Evolutionary conservation across 2,888 invertebrate species (phyloP).

Genomic region (Napeogenes inachia): DNA sequence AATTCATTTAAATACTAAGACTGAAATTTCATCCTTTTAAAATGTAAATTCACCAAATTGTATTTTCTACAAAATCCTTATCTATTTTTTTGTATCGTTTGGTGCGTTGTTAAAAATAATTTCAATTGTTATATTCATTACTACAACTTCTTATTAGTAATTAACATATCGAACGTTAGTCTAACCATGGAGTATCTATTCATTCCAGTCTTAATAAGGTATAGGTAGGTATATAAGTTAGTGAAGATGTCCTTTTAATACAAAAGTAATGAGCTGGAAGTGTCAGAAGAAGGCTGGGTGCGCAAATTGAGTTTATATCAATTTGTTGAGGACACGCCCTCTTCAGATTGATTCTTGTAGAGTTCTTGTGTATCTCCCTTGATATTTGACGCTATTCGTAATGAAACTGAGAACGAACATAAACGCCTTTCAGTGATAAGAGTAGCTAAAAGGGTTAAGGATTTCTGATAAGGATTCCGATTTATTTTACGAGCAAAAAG

Average conservation of each 20-base stretch:
- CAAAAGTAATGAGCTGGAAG: constrained; percentile 25
- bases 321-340: constrained; percentile 42
- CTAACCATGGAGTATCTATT: too few species aligned
- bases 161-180: too few species aligned
- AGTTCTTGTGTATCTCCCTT: constrained; percentile 12
- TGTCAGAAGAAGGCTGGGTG: constrained; percentile 24
- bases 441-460: not conserved
- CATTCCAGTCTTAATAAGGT: not conserved
- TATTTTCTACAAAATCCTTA: too few species aligned
- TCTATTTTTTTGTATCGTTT: too few species aligned
- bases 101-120: too few species aligned
- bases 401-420: constrained; percentile 5
- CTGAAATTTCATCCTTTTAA: too few species aligned
- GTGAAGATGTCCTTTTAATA: constrained; percentile 16
- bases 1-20: too few species aligned
- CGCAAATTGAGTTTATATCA: constrained; percentile 56
- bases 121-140: too few species aligned
- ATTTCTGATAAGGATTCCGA: too few species aligned
- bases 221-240: constrained; percentile 2
- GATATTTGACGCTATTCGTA: constrained; percentile 20
- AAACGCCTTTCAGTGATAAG: not conserved
- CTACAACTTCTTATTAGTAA: too few species aligned
- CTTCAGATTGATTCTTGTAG: constrained; percentile 41
- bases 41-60: too few species aligned
- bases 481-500: not conserved